Evolutionary conservation across 2,797 vertebrate species (phyloP).

Genomic region (Myiotriccus ornatus): DNA sequence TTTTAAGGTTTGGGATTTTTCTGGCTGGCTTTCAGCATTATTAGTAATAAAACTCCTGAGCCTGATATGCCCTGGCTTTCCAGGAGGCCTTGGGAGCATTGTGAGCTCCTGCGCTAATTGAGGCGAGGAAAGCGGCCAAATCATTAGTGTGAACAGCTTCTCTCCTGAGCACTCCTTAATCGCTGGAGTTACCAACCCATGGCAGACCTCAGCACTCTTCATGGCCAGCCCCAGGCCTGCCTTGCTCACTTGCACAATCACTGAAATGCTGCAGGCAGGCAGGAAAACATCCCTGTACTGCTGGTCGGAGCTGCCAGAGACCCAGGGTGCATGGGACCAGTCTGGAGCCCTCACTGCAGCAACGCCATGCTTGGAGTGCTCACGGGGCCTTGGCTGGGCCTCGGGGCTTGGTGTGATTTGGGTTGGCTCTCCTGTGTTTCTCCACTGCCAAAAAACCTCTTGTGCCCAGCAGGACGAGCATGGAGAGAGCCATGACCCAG

Average conservation of each 20-base stretch:
- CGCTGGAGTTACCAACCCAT: background rate
- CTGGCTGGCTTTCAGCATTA: background rate
- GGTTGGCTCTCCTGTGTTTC: background rate
- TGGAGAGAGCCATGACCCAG: rapidly evolving
- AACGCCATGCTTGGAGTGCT: rapidly evolving
- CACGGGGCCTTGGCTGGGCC: background rate
- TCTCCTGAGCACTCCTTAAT: background rate
- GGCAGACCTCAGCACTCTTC: rapidly evolving
- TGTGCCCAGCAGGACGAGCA: background rate
- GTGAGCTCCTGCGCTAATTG: background rate
- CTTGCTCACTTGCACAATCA: rapidly evolving
- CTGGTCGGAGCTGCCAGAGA: rapidly evolving
- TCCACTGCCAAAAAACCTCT: background rate
- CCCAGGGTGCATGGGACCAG: rapidly evolving
- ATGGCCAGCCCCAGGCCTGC: background rate
- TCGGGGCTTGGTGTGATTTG: background rate
- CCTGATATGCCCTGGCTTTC: background rate
- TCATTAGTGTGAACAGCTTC: background rate
- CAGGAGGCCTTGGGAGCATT: background rate
- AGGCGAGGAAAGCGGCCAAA: background rate
- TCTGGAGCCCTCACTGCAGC: background rate
- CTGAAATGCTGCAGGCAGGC: background rate
- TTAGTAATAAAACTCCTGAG: background rate
- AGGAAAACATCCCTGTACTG: background rate
- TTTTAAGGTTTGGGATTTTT: background rate